Base-by-base conservation (phyloP, 2,797 vertebrate genomes). In the Enteromius viviparus region DNA sequence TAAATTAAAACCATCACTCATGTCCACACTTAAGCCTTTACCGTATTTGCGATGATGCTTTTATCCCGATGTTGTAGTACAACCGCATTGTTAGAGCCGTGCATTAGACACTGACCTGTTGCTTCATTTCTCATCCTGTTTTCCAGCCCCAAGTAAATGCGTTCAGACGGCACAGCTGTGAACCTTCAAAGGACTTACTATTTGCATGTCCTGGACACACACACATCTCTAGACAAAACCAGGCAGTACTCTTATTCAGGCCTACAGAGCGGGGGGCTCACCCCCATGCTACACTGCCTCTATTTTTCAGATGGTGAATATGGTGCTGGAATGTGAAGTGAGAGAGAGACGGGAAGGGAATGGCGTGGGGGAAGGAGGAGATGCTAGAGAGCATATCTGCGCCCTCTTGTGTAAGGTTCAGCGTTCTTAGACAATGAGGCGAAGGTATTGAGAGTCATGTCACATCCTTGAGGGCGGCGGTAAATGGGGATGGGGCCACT, bases 381-480 rank as follows among this genome's bases (percentile, higher is more conserved):
- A 70, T 64, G 60, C 15, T 55, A 62, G 49, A 77, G 82, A 81
- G 82, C 45, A 81, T 34, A 89, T 92, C 88, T 89, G 88, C 89
- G 89, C 87, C 84, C 90, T 88, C 86, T 90, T 91, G 87, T 86
- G 87, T 88, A 88, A 87, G 91, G 90, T 91, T 92, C 91, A 91
- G 89, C 91, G 89, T 91, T 86, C 71, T 37, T 51, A 78, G 91
- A 92, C 89, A 92, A 92, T 91, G 90, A 89, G 88, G 80, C 72
- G 85, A 76, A 83, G 89, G 90, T 84, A 88, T 95, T 93, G 88
- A 89, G 79, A 94, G 89, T 93, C 91, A 78, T 87, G 91, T 94
- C 93, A 94, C 93, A 94, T 93, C 92, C 83, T 66, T 92, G 90
- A 90, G 86, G 60, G 45, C 58, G 84, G 79, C 40, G 71, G 82